Conservation (phyloP, 2,888 invertebrate species). For the Lamellibrachia columna region DNA sequence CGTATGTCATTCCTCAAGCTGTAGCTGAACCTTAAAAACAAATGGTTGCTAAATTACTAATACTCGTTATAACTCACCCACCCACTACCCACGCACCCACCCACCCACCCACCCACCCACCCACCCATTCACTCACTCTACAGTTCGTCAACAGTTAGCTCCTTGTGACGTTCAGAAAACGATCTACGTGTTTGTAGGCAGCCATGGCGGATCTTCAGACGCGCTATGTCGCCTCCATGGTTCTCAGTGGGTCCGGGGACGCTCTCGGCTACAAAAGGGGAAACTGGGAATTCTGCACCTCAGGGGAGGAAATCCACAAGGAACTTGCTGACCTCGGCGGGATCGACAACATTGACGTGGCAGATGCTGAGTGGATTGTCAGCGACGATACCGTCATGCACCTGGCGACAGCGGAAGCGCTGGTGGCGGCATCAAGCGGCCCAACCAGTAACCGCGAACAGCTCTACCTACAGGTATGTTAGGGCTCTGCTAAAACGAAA, state of each 20-base stretch:
- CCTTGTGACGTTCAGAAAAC: too few species aligned
- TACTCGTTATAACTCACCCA: too few species aligned
- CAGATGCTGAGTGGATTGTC: conserved; percentile 53
- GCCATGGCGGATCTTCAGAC: not conserved
- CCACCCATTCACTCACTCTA: too few species aligned
- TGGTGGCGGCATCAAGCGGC: conserved; percentile 40
- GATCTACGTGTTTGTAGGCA: not conserved
- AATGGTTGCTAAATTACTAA: too few species aligned
- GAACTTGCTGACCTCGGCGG: conserved; percentile 55
- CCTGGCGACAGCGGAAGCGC: conserved; percentile 58
- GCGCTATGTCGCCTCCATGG: conserved; percentile 59
- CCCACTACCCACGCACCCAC: too few species aligned
- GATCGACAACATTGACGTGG: conserved; percentile 47
- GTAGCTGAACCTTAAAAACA: too few species aligned
- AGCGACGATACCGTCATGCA: conserved; percentile 65
- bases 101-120: too few species aligned
- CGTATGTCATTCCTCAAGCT: too few species aligned
- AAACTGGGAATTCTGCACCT: conserved; percentile 58
- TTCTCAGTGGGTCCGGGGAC: conserved; percentile 62
- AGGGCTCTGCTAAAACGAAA: not conserved
- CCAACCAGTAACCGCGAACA: not conserved
- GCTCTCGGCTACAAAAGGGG: conserved; percentile 61
- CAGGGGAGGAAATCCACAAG: conserved; percentile 54
- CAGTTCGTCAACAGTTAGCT: too few species aligned
- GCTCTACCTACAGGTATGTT: not conserved